phyloP scores from a whole-genome alignment of 1,140 invertebrate genomes.

The Zophobas morio region DNA sequence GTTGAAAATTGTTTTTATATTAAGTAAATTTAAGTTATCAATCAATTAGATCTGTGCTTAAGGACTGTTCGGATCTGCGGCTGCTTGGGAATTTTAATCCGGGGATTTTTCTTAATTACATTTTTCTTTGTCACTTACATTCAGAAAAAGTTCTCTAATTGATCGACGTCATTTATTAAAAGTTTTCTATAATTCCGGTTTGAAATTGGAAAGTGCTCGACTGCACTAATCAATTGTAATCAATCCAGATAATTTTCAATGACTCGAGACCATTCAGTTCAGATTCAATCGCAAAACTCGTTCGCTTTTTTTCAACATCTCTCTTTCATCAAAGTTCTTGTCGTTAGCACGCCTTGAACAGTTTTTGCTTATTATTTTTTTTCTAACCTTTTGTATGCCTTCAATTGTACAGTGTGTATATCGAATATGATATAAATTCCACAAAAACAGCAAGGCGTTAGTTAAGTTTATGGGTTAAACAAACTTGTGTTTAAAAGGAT shows the following conservation, averaged over 20 bases:
- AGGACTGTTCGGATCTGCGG: slow-evolving; percentile 19
- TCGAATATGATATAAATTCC: no score
- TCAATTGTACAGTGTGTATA: no score
- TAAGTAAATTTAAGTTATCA: slow-evolving; percentile 37
- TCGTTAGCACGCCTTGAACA: not conserved
- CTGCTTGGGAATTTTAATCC: slow-evolving; percentile 23
- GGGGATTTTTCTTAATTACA: slow-evolving; percentile 28
- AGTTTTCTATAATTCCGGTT: slow-evolving; percentile 38
- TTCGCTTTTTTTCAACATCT: not conserved
- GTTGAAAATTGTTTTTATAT: slow-evolving; percentile 36
- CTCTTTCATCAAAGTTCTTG: slow-evolving; percentile 3
- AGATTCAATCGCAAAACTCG: slow-evolving; percentile 1
- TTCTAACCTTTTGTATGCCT: no score
- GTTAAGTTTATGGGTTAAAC: no score
- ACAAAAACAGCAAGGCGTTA: no score
- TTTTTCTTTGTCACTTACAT: slow-evolving; percentile 29
- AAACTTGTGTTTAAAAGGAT: no score
- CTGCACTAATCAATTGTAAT: slow-evolving; percentile 39
- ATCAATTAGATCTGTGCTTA: slow-evolving; percentile 31
- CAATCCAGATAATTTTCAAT: slow-evolving; percentile 42
- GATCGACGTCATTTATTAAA: slow-evolving; percentile 41
- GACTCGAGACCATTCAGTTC: not conserved
- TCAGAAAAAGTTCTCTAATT: slow-evolving; percentile 35
- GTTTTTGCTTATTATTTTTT: slow-evolving; percentile 16
- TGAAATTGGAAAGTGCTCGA: slow-evolving; percentile 33